Evolutionary conservation across 2,888 invertebrate species (phyloP), one percentile per base, ranked within the genome.

Genomic region (Mystacides longicornis): DNA sequence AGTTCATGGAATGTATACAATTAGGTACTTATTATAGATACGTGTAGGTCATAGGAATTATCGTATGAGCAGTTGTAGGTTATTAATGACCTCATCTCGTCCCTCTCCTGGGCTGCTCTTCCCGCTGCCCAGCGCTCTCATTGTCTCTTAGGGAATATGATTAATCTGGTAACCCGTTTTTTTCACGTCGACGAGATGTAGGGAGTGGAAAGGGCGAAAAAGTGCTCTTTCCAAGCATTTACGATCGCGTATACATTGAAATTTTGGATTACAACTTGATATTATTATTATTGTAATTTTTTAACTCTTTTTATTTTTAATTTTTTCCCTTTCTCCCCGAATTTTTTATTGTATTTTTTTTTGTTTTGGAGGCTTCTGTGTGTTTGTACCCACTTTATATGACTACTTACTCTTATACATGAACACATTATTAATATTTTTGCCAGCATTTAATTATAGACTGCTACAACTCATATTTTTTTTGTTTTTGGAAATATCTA

Each of bases 91-190:
- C 16, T 14, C 37, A 37, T 51, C 55, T 56, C 52, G 52, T 58
- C 60, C 60, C 55, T 53, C 50, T 50, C 37, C 52, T 23, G 49
- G 51, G 43, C 7, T 43, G 5, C 43, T 11, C 43, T 7, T 7
- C 27, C 5, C 43, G 16, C 43, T 14, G 22, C 53, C 33, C 53
- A 22, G 33, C 23, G 49, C 54, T 27, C 23, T 4, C 51, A 58
- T 60, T 60, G 60, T 60, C 60, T 60, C 60, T 53, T 45, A 52
- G 58, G 60, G 58, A 51, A 55, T 51, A 60, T 60, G 60, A 60
- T 60, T 60, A 60, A 60, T 60, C 60, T 58, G 60, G 58, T 60
- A 54, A 55, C 58, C 45, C 58, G 57, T 58, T 60, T 58, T 54
- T 57, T 55, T 55, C 27, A 49, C 23, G 27, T 52, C 50, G 49